Conservation (phyloP, 2,888 invertebrate genomes). For the Rambutsinella grinnellia region DNA sequence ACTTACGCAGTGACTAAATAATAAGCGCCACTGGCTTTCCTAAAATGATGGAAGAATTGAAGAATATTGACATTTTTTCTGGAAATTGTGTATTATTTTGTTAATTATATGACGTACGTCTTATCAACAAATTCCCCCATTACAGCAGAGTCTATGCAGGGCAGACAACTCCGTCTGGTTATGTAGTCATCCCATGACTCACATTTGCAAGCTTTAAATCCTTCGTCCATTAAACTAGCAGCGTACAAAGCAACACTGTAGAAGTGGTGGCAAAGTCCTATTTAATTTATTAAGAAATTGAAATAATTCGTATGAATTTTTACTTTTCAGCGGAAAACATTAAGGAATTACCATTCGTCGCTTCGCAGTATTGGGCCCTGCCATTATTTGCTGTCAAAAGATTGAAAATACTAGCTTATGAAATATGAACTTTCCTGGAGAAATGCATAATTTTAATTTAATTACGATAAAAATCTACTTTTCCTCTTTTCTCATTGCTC, state of each 20-base stretch:
- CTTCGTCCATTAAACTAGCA: slow-evolving; percentile 1
- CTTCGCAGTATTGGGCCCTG: slow-evolving; percentile 17
- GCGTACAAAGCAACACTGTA: slow-evolving; percentile 18
- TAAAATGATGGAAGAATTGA: neutral
- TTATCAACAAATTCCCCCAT: slow-evolving; percentile 25
- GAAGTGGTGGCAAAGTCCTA: slow-evolving; percentile 41
- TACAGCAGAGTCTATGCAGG: neutral
- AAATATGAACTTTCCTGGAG: neutral
- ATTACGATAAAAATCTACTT: slow-evolving; percentile 35
- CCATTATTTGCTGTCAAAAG: slow-evolving; percentile 30
- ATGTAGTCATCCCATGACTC: slow-evolving; percentile 29
- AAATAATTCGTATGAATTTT: neutral
- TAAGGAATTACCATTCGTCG: slow-evolving; percentile 20
- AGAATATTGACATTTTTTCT: too few species aligned
- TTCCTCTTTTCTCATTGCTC: slow-evolving; percentile 23
- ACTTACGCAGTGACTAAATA: slow-evolving; percentile 21
- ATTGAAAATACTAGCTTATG: neutral
- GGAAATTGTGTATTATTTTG: too few species aligned
- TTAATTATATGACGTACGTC: slow-evolving; percentile 7
- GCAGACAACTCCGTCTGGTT: neutral
- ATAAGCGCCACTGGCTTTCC: slow-evolving; percentile 14
- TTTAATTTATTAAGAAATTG: neutral
- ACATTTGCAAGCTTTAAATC: slow-evolving; percentile 22
- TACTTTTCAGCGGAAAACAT: neutral
- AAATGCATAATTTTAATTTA: neutral